Base-by-base conservation (phyloP, 2,888 invertebrate species). In the Caenorhabditis japonica region DNA sequence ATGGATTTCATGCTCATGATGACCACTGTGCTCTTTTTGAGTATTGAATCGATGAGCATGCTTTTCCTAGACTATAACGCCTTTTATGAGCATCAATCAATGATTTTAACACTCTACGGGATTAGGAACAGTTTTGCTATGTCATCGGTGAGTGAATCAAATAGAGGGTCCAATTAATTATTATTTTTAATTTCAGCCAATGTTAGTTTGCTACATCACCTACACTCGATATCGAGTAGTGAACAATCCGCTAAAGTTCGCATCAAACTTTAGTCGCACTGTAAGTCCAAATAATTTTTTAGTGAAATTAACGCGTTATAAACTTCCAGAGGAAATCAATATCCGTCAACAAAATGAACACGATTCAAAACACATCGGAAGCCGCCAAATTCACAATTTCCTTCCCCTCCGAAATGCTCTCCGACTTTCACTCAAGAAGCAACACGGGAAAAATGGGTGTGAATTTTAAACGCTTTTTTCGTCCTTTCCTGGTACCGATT, bases 1-100 rank as follows among this genome's bases (percentile, higher is more conserved):
- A 47, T 73, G 36, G 73, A 73, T 36, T 73, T 68, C 13, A 56
- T 73, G 73, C 56, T 73, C 10, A 61, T 68, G 60, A 61, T 73
- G 61, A 55, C 66, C 2, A 61, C 55, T 2, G 60, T 73, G 12
- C 36, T 73, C 17, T 66, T 66, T 43, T 19, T 66, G 19, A 66
- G 66, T 51, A 51, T 73, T 19, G 73, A 73, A 44, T 55, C 73
- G 19, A 30, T 58, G 17, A 61, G 60, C 44, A 56, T 73, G 36
- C 49, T 73, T 7, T 38, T 66, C 17, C 43, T 47, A 15, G 17
- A 38, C n/a, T 30, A 13, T 17, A 73, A 73, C 36, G n/a, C 61
- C 25, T 56, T 73, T 41, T 73, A 60, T 46, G 19, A 68, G 12
- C 36, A 73, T 25, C 73, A 73, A 41, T 27, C 10, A 17, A 47